Conservation (phyloP, 1,140 invertebrate species). For the Magallana angulata region DNA sequence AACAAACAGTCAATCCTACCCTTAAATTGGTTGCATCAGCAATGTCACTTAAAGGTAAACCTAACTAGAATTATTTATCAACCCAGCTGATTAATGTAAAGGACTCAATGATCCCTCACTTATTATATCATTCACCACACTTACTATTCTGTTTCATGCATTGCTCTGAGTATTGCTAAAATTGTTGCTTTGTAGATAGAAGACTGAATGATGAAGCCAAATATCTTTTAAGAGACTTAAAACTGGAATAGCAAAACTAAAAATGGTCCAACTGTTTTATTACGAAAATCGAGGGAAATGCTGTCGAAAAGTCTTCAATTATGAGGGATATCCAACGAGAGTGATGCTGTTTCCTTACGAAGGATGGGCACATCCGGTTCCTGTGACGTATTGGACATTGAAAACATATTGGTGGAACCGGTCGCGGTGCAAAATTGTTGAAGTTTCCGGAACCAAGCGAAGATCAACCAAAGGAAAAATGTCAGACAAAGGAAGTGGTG, state of each 20-base stretch:
- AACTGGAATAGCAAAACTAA: neutral
- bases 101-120: neutral
- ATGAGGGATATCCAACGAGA: slow-evolving; percentile 87
- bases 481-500: slow-evolving; percentile 87
- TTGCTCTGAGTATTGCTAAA: neutral
- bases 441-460: slow-evolving; percentile 87
- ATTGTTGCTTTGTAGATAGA: neutral
- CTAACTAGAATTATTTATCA: neutral
- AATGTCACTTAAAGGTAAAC: neutral
- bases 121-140: neutral
- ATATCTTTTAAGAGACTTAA: neutral
- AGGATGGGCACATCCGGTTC: slow-evolving; percentile 89
- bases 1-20: neutral
- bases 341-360: slow-evolving; percentile 91
- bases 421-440: slow-evolving; percentile 89
- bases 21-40: neutral
- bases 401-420: slow-evolving; percentile 91
- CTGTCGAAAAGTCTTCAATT: slow-evolving; percentile 86
- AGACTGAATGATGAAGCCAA: neutral
- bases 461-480: slow-evolving; percentile 89
- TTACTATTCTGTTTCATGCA: neutral
- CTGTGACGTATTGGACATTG: slow-evolving; percentile 92
- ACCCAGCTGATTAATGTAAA: neutral
- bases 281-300: slow-evolving; percentile 87
- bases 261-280: slow-evolving; percentile 86